Percentiles rank a stretch among this genome's conserved stretches.
Evolutionary conservation across 1,140 invertebrate species (phyloP).

Genomic region (Drosophila subpulchrella): DNA sequence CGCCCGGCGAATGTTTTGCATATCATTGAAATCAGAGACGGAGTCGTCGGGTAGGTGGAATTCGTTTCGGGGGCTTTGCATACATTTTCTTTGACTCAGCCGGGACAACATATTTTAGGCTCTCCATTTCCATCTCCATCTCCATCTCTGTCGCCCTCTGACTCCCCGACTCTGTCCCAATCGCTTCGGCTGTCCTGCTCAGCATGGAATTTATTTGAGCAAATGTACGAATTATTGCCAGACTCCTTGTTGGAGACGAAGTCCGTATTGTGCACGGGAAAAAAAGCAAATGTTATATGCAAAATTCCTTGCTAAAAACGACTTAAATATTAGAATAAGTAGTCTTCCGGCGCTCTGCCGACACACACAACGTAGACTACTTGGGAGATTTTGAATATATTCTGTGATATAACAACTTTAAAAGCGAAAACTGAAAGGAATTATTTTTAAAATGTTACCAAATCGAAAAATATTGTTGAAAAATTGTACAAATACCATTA

Average conservation of each 20-base stretch:
- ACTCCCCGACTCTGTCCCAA: background rate
- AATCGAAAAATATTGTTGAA: too few relatives aligned
- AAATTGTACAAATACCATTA: too few relatives aligned
- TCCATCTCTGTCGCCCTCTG: background rate
- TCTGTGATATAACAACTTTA: too few relatives aligned
- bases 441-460: too few relatives aligned
- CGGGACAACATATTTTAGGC: slow-evolving; percentile 69
- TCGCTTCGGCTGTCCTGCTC: slow-evolving; percentile 39
- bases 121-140: slow-evolving; percentile 9
- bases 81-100: slow-evolving; percentile 67
- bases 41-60: slow-evolving; percentile 22
- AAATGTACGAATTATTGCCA: slow-evolving; percentile 80
- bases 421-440: too few relatives aligned
- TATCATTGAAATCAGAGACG: slow-evolving; percentile 51
- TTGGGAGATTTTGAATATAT: too few relatives aligned
- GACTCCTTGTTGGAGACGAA: slow-evolving; percentile 26
- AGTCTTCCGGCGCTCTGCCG: too few relatives aligned
- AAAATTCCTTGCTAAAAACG: background rate
- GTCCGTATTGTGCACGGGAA: slow-evolving; percentile 20
- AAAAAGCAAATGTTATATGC: background rate
- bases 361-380: too few relatives aligned
- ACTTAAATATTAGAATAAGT: too few relatives aligned
- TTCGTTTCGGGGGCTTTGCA: slow-evolving; percentile 64
- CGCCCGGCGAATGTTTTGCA: slow-evolving; percentile 66
- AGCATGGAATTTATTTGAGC: slow-evolving; percentile 81